Evolutionary conservation across 2,888 invertebrate species (phyloP), one percentile per base, ranked within the genome.

Genomic region (Hydraecia micacea): DNA sequence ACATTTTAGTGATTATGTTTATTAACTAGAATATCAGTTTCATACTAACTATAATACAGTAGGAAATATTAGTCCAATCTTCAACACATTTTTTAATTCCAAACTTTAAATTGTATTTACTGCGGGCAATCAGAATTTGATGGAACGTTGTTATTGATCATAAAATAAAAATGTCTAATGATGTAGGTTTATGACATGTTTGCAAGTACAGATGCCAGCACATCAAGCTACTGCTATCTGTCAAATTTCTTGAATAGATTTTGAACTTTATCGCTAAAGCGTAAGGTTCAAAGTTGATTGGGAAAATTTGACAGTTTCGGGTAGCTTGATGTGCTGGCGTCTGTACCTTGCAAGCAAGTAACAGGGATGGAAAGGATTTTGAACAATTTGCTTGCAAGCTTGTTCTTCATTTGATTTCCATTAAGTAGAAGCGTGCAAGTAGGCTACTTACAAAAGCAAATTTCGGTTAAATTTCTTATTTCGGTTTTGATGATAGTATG

Each of bases 1-100:
- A 95, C 94, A 93, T 87, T 88, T 90, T 89, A 86, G 93, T 94
- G 94, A 94, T 93, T 91, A 93, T 91, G 89, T 91, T 72, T 85
- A 84, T 55, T 90, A 92, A 84, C 91, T 92, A 91, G 85, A 90
- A 88, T 89, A 92, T 85, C 87, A 83, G 90, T 81, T 88, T 87
- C 67, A 83, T 81, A 80, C 80, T 89, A 86, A 89, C 85, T 92
- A 91, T 91, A 86, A 78, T 92, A 92, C 91, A 91, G 80, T 82
- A 86, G 90, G 90, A 88, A 91, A 89, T 89, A 88, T 83, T 89
- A 87, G 80, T 88, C 82, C 82, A 83, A 86, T 90, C 73, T 69
- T 81, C 81, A 89, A 87, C 90, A 81, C 73, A 87, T 85, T 76
- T 83, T 87, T 83, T 67, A 80, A 85, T 86, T 66, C 79, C 79